These are phyloP conservation scores for Aramus guarauna DNA, from an alignment of 2,113 vertebrate genomes.

Conservation along the genomic window DNA sequence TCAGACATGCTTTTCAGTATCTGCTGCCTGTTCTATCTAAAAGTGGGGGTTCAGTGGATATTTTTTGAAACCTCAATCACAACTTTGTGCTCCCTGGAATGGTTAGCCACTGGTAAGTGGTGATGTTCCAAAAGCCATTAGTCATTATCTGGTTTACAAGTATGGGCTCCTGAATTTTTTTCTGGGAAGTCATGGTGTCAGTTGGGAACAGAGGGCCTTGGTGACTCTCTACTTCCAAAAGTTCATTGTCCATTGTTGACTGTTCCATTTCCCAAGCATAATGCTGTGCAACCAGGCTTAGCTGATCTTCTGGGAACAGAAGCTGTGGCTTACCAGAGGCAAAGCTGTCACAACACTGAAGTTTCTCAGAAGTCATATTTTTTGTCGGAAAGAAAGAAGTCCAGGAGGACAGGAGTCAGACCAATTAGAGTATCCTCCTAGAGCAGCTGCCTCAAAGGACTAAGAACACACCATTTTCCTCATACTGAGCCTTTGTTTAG, in stretches of 20 bases:
- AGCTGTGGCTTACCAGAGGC: not conserved
- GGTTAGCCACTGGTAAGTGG: not conserved
- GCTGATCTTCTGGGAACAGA: not conserved
- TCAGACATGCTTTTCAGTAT: not conserved
- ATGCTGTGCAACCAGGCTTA: not conserved
- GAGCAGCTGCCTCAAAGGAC: not conserved
- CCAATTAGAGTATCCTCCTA: not conserved
- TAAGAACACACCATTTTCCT: not conserved
- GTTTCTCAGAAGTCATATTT: not conserved
- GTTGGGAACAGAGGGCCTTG: not conserved
- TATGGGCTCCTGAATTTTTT: not conserved
- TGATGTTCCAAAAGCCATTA: not conserved
- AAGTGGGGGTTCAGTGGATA: not conserved
- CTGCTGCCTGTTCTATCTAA: not conserved
- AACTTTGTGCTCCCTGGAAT: not conserved
- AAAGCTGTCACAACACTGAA: not conserved
- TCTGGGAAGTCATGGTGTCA: not conserved
- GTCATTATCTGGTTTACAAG: not conserved
- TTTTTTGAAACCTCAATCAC: not conserved
- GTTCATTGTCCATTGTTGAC: not conserved
- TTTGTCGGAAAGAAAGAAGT: not conserved
- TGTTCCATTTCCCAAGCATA: not conserved
- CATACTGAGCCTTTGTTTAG: not conserved
- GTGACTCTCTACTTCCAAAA: not conserved
- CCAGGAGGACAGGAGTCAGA: not conserved